These are phyloP conservation scores for Ochropleura leucogaster DNA, from an alignment of 2,888 invertebrate genomes.

Conservation along the genomic window DNA sequence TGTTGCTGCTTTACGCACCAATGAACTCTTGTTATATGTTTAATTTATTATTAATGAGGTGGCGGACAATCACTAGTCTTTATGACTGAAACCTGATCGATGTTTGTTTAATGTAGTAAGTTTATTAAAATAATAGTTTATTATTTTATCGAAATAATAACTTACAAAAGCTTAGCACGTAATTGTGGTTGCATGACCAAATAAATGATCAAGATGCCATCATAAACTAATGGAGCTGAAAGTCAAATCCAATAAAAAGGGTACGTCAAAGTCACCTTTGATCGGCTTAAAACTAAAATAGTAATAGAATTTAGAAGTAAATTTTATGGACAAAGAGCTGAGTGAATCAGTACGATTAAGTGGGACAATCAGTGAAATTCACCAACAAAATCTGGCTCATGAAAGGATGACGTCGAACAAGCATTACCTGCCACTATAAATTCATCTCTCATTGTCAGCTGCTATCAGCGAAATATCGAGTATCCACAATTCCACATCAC, in stretches of 20 bases:
- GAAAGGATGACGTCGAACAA: slow-evolving; percentile 59
- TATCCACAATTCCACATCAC: slow-evolving; percentile 77
- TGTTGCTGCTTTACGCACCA: slow-evolving; percentile 71
- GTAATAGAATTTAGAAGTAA: slow-evolving; percentile 13
- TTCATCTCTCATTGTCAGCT: slow-evolving; percentile 79
- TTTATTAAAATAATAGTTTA: neutral
- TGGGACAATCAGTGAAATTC: slow-evolving; percentile 49
- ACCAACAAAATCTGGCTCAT: slow-evolving; percentile 48
- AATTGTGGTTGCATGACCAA: slow-evolving; percentile 49
- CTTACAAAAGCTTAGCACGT: slow-evolving; percentile 24
- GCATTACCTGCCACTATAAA: slow-evolving; percentile 73
- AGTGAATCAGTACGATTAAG: slow-evolving; percentile 40
- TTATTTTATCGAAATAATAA: slow-evolving; percentile 2
- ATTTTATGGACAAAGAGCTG: slow-evolving; percentile 15
- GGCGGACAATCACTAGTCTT: slow-evolving; percentile 45
- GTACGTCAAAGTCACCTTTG: slow-evolving; percentile 44
- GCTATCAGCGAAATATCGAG: slow-evolving; percentile 79
- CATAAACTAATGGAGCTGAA: slow-evolving; percentile 40
- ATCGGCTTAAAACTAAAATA: slow-evolving; percentile 13
- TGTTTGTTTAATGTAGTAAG: slow-evolving; percentile 3
- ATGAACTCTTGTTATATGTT: slow-evolving; percentile 67
- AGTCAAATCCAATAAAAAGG: slow-evolving; percentile 36
- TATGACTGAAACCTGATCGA: slow-evolving; percentile 16
- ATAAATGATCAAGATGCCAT: slow-evolving; percentile 45
- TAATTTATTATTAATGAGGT: slow-evolving; percentile 70